phyloP scores from a whole-genome alignment of 2,113 vertebrate species.

The Bostrychus sinensis region DNA sequence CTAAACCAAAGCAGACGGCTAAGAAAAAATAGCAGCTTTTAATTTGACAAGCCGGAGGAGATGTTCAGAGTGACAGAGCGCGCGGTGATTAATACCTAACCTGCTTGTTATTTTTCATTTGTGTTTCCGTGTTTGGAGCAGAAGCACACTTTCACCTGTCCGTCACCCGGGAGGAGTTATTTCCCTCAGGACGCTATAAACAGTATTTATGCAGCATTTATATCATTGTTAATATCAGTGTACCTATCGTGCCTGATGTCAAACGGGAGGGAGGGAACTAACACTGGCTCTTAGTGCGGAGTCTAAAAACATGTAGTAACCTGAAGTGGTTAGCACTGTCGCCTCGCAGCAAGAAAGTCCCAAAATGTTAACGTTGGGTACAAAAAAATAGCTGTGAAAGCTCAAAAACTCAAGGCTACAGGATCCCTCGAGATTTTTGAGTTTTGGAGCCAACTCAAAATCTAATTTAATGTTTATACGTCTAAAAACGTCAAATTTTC shows the following conservation, averaged over 20 bases:
- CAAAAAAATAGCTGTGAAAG: too few relatives aligned
- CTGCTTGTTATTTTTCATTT: conserved; percentile 42
- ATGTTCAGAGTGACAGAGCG: conserved; percentile 18
- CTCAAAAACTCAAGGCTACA: too few relatives aligned
- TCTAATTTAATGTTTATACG: too few relatives aligned
- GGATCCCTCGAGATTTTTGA: too few relatives aligned
- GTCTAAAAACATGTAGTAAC: too few relatives aligned
- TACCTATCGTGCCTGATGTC: background rate
- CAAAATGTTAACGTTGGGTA: too few relatives aligned
- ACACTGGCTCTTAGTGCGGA: too few relatives aligned
- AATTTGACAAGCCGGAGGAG: conserved; percentile 22
- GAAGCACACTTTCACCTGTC: background rate
- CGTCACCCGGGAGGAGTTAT: background rate
- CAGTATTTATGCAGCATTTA: conserved; percentile 2
- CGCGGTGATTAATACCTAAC: conserved; percentile 23
- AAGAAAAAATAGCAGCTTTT: conserved; percentile 1
- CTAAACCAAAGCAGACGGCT: conserved; percentile 3
- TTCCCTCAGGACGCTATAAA: background rate
- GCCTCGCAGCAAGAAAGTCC: too few relatives aligned
- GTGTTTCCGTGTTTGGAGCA: conserved; percentile 19
- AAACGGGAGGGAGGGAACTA: too few relatives aligned
- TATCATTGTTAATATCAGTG: background rate
- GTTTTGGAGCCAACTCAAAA: too few relatives aligned
- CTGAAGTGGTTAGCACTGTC: too few relatives aligned
- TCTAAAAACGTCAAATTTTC: too few relatives aligned